Evolutionary conservation across 2,888 invertebrate genomes (phyloP), one percentile per base, ranked within the genome.

Genomic region (Bhutanitis thaidina): DNA sequence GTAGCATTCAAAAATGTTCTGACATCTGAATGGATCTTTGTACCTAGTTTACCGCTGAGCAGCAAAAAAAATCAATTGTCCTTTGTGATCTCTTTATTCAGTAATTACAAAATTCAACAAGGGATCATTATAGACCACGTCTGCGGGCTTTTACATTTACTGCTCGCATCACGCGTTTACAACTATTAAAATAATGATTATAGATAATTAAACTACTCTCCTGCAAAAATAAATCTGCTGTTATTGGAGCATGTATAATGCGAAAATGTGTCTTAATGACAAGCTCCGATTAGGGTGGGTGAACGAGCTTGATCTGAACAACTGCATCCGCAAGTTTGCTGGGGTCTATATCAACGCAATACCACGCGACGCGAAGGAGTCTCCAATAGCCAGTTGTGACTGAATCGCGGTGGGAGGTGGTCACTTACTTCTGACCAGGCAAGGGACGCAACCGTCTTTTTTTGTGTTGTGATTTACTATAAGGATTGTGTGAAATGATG

Each of bases 401-500:
- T 69, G 62, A 61, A 61, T 65, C 69, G 68, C 66, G 64, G 64
- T 62, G 61, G 60, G 62, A 59, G 67, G 64, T 66, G 76, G 77
- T 70, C 74, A 71, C 61, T 35, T 35, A 15, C n/a, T 59, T 61
- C 52, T 58, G 54, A 58, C 49, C 57, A 61, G 60, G 45, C 56
- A 36, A 29, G 34, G 41, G 44, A 53, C 47, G 47, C 37, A 40
- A 43, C 32, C 54, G 52, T 44, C 27, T 50, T 12, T 9, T 13
- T 61, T 69, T 70, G 77, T 78, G 74, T 71, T 73, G 80, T 75
- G 73, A 59, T 66, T 53, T 56, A 56, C 49, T 57, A 54, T 69
- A 65, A 69, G 63, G 63, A 65, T 71, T 70, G 62, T 70, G 84
- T 87, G 84, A 71, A 62, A 88, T 88, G 87, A 77, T 75, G 80